These are phyloP conservation scores for Lasioglossum lativentre DNA, from an alignment of 2,888 invertebrate species.

Conservation along the genomic window DNA sequence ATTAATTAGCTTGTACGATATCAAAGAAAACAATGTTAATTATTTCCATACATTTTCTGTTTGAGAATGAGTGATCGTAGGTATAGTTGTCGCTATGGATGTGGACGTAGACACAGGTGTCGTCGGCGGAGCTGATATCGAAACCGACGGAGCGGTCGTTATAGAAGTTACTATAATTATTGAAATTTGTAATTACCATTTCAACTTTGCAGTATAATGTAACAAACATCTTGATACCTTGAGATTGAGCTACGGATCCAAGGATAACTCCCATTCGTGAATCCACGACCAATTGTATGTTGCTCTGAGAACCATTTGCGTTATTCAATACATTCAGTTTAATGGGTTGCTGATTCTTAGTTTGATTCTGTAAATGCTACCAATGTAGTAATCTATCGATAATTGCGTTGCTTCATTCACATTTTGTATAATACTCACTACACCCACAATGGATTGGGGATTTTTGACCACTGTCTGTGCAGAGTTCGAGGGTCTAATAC, in stretches of 20 bases:
- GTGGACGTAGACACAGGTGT: slow-evolving; percentile 62
- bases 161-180: slow-evolving; percentile 60
- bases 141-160: slow-evolving; percentile 65
- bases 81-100: slow-evolving; percentile 57
- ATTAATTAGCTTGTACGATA: background rate
- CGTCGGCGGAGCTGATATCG: slow-evolving; percentile 51
- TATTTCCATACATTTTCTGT: slow-evolving; percentile 72
- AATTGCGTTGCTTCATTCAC: background rate
- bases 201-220: background rate
- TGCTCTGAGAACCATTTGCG: slow-evolving; percentile 76
- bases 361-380: slow-evolving; percentile 69
- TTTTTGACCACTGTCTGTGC: slow-evolving; percentile 57
- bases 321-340: slow-evolving; percentile 81
- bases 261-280: slow-evolving; percentile 85
- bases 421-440: slow-evolving; percentile 70
- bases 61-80: slow-evolving; percentile 60
- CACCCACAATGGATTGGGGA: slow-evolving; percentile 73
- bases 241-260: slow-evolving; percentile 81
- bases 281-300: slow-evolving; percentile 86
- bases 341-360: slow-evolving; percentile 78
- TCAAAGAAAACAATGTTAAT: background rate
- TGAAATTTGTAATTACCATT: background rate
- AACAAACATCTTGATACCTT: slow-evolving; percentile 54
- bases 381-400: background rate
- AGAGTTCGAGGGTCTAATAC: slow-evolving; percentile 51